These are phyloP conservation scores for Halisarca cf. caerulea DNA, from an alignment of 37 sponge, comb jelly and placozoan genomes.

Conservation along the genomic window DNA sequence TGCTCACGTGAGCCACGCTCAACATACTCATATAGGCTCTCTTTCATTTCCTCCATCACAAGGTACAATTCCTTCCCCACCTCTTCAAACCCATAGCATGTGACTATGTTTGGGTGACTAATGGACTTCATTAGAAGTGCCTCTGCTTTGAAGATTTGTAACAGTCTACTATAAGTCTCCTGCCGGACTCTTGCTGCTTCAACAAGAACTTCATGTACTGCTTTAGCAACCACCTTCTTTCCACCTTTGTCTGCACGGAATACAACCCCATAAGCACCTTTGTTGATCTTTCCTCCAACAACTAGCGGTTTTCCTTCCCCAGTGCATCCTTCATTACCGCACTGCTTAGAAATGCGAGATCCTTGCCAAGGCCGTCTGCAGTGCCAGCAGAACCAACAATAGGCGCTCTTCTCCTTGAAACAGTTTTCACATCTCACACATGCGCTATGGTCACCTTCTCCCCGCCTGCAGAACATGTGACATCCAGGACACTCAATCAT, in stretches of 20 bases:
- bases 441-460: not conserved
- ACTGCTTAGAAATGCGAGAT: not conserved
- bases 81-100: not conserved
- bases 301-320: not conserved
- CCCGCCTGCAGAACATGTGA: not conserved
- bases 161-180: not conserved
- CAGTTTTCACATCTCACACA: not conserved
- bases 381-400: not conserved
- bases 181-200: not conserved
- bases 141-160: constrained; percentile 1
- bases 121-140: not conserved
- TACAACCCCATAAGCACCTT: not conserved
- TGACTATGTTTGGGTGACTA: not conserved
- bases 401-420: not conserved
- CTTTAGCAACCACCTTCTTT: not conserved
- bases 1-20: not conserved
- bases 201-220: not conserved
- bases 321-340: not conserved
- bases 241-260: not conserved
- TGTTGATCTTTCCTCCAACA: not conserved
- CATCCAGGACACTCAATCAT: not conserved
- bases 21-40: not conserved
- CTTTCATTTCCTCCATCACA: not conserved
- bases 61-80: not conserved
- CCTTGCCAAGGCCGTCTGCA: not conserved